A percentile compares a stretch with the other conserved stretches of the same genome.
phyloP scores from a whole-genome alignment of 1,140 invertebrate species.

The Papilio polytes region DNA sequence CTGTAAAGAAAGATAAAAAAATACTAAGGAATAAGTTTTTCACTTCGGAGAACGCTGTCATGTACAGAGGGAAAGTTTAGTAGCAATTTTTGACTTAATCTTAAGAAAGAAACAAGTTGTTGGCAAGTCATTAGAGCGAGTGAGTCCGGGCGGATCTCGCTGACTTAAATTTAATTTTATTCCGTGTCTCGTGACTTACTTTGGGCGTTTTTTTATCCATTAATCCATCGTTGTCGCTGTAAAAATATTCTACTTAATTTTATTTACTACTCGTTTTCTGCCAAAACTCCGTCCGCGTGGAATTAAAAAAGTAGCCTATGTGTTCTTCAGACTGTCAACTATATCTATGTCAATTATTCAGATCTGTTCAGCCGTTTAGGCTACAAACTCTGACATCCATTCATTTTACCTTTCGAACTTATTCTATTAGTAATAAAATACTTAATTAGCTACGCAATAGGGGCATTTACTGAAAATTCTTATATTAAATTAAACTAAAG shows the following conservation, averaged over 20 bases:
- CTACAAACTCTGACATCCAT: too few relatives aligned
- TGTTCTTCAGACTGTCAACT: too few relatives aligned
- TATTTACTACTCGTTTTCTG: too few relatives aligned
- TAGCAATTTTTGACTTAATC: slow-evolving; percentile 35
- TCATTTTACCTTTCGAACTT: too few relatives aligned
- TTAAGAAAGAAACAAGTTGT: slow-evolving; percentile 34
- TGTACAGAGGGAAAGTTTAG: slow-evolving; percentile 21
- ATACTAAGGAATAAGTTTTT: neutral
- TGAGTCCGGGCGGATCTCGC: neutral
- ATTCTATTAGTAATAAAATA: too few relatives aligned
- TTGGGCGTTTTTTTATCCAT: slow-evolving; percentile 6
- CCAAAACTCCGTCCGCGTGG: too few relatives aligned
- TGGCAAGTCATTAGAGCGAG: slow-evolving; percentile 35
- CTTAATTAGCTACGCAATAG: too few relatives aligned
- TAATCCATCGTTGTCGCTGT: slow-evolving; percentile 2
- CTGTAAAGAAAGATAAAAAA: neutral
- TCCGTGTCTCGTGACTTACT: neutral
- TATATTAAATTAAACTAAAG: too few relatives aligned
- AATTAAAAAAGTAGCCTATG: too few relatives aligned
- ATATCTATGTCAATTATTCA: too few relatives aligned
- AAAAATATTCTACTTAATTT: neutral
- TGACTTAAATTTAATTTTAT: slow-evolving; percentile 30
- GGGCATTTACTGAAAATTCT: too few relatives aligned
- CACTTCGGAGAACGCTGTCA: neutral
- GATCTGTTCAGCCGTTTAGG: too few relatives aligned